Evolutionary conservation across 2,797 vertebrate species (phyloP).

Genomic region (Sebastes oblongus): DNA sequence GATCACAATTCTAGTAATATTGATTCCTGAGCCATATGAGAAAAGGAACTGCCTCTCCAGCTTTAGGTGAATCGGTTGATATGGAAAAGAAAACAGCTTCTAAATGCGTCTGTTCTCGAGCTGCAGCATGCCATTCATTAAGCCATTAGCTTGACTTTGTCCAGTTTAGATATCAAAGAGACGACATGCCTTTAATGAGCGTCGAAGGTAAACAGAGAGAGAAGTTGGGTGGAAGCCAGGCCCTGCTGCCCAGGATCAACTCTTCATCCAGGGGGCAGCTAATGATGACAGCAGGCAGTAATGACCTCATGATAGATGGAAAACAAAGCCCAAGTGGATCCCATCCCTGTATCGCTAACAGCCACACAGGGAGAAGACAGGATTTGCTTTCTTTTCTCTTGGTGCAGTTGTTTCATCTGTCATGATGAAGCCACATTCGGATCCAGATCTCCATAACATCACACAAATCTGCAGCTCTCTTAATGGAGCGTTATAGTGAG

Average conservation of each 20-base stretch:
- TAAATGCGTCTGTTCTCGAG: constrained; percentile 1
- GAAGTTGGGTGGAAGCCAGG: constrained; percentile 57
- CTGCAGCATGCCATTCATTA: not conserved
- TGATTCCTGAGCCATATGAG: not conserved
- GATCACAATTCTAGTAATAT: not conserved
- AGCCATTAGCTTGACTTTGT: constrained; percentile 50
- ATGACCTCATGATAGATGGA: constrained; percentile 69
- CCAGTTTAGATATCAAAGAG: constrained; percentile 46
- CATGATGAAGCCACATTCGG: not conserved
- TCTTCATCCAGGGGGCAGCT: constrained; percentile 54
- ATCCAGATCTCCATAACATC: not conserved
- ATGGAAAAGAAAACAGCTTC: not conserved
- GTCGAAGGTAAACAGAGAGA: constrained; percentile 62
- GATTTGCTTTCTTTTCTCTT: constrained; percentile 11
- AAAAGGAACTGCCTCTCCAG: not conserved
- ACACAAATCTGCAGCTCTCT: not conserved
- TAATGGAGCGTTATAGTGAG: not conserved
- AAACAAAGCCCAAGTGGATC: constrained; percentile 60
- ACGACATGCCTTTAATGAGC: constrained; percentile 48
- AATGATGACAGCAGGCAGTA: constrained; percentile 71
- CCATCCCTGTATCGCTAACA: constrained; percentile 21
- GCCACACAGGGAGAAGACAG: not conserved
- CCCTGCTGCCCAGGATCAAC: constrained; percentile 50
- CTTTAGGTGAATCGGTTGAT: not conserved
- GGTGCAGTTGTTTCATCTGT: constrained; percentile 23